Evolutionary conservation across 2,797 vertebrate genomes (phyloP).

Genomic region (Columba guinea): DNA sequence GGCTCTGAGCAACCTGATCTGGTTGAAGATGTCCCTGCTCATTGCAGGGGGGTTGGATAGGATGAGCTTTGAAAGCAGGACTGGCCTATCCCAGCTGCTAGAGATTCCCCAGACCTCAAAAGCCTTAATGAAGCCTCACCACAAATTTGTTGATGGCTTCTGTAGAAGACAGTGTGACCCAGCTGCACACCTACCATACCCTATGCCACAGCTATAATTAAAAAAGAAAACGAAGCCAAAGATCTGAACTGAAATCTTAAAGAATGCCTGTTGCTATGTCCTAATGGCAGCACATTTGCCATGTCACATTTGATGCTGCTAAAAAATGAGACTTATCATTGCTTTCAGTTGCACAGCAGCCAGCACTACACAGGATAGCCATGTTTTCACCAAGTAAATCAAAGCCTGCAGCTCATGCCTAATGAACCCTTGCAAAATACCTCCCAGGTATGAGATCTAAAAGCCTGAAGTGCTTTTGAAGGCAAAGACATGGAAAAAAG

Average conservation of each 20-base stretch:
- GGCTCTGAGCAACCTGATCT: no score
- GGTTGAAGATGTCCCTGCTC: no score
- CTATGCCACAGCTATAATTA: background rate
- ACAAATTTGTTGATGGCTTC: background rate
- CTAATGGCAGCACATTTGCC: background rate
- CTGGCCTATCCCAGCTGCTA: background rate
- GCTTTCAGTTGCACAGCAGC: background rate
- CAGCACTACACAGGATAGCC: background rate
- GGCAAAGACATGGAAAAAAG: background rate
- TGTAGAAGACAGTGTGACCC: background rate
- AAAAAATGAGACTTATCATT: background rate
- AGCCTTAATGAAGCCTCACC: background rate
- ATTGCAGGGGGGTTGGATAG: no score
- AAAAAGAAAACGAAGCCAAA: background rate
- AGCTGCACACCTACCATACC: background rate
- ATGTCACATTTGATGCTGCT: background rate
- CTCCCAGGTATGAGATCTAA: background rate
- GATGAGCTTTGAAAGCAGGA: no score
- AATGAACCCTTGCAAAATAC: background rate
- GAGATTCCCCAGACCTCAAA: background rate
- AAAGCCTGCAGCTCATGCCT: background rate
- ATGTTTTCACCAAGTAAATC: background rate
- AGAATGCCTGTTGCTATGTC: background rate
- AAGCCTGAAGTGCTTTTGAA: constrained; percentile 8
- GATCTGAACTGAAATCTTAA: background rate